Percentiles rank a stretch among this genome's conserved stretches.
Conservation (phyloP, 2,113 vertebrate genomes). For the Sceloporus undulatus region DNA sequence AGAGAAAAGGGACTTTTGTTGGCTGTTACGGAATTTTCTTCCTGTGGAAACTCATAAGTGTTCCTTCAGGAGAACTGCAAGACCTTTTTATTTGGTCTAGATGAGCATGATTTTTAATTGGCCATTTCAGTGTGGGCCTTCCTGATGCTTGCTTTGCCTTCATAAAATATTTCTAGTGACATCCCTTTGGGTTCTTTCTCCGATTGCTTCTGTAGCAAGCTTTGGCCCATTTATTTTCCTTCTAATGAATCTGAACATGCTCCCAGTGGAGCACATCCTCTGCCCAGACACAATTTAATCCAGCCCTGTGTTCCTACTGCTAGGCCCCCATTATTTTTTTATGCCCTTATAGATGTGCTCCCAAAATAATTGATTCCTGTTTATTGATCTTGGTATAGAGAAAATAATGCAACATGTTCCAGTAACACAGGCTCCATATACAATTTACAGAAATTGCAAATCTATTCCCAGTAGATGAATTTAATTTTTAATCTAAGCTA, state of each 20-base stretch:
- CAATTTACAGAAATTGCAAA: constrained; percentile 14
- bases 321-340: not conserved
- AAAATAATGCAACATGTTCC: constrained; percentile 21
- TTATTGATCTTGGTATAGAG: not conserved
- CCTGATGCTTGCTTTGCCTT: not conserved
- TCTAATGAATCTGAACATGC: not conserved
- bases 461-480: not conserved
- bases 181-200: rapidly evolving
- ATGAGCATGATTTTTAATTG: not conserved
- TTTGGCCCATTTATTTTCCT: not conserved
- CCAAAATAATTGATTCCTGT: not conserved
- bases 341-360: not conserved
- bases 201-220: not conserved
- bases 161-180: constrained; percentile 1
- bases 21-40: not conserved
- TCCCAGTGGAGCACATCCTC: not conserved
- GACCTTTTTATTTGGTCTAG: not conserved
- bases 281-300: not conserved
- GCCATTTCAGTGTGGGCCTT: not conserved
- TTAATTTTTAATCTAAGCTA: not conserved
- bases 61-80: not conserved
- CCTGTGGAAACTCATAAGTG: not conserved
- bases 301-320: not conserved
- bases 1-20: not conserved
- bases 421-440: not conserved